Evolutionary conservation across 2,113 vertebrate genomes (phyloP), one percentile per base, ranked within the genome.

Genomic region (Varanus salvator): DNA sequence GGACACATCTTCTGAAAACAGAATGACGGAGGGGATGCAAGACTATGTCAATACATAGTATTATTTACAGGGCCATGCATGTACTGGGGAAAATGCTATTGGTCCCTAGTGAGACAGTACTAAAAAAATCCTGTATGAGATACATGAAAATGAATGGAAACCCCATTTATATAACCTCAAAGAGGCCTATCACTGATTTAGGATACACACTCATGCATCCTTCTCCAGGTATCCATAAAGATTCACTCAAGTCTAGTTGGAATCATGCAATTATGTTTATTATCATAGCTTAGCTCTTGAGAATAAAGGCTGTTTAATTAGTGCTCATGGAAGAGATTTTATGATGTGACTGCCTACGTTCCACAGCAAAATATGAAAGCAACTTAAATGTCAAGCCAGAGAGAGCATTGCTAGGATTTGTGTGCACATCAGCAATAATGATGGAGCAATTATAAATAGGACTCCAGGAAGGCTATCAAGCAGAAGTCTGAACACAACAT

Each of bases 201-300:
- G 6, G 38, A 38, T 82, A 31, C 71, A 52, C 17, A 75, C 21
- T n/a, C n/a, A 9, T 25, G 71, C 29, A 17, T 29, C 48, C 8
- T 50, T 91, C 87, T 31, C 34, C 77, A 86, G 88, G 89, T 86
- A 84, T 89, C 74, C 52, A 87, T 80, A 89, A 87, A 84, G 50
- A 88, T 80, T 88, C 27, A 78, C n/a, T 23, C 72, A 76, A 82
- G 8, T 5, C 7, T 89, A 76, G 80, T 75, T 88, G 80, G 80
- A 90, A 3, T 19, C 34, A 87, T 69, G 12, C 66, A 92, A 90
- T 88, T 76, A 91, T 93, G 92, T 93, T 69, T 50, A 84, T 90
- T 90, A 92, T 66, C 81, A 75, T 48, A 82, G 27, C 84, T 93
- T 91, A 69, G 29, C 86, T 93, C 81, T 78, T 89, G 86, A 94